Evolutionary conservation across 2,888 invertebrate species (phyloP).

Genomic region (Philereme transversata): DNA sequence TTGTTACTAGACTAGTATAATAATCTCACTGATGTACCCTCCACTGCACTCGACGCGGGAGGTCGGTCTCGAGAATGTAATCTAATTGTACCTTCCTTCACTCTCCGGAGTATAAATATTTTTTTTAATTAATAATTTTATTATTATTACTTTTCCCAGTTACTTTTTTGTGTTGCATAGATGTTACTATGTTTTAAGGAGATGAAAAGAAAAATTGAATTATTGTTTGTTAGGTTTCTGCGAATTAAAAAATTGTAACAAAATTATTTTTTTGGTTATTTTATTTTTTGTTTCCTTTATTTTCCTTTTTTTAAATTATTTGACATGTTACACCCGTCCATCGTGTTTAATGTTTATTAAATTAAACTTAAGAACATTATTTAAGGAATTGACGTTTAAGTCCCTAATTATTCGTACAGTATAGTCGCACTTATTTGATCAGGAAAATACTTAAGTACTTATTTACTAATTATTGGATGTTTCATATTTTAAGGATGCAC

Average conservation of each 20-base stretch:
- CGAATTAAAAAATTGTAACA: conserved; percentile 84
- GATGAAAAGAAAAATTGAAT: conserved; percentile 73
- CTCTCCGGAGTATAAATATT: conserved; percentile 82
- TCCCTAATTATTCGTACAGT: conserved; percentile 65
- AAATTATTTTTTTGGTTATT: conserved; percentile 75
- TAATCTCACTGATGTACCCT: conserved; percentile 82
- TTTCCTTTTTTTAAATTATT: conserved; percentile 55
- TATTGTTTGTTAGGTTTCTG: conserved; percentile 85
- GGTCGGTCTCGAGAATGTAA: conserved; percentile 71
- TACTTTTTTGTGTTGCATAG: conserved; percentile 84
- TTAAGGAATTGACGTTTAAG: conserved; percentile 78
- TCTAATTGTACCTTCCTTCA: conserved; percentile 81
- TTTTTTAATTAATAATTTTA: conserved; percentile 62
- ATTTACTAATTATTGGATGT: conserved; percentile 64
- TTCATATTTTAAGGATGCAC: conserved; percentile 75
- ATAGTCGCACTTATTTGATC: conserved; percentile 74
- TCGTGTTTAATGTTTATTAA: conserved; percentile 80
- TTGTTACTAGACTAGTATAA: conserved; percentile 77
- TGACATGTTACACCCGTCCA: conserved; percentile 83
- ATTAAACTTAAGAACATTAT: conserved; percentile 74
- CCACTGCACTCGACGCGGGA: conserved; percentile 57
- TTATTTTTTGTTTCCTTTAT: conserved; percentile 57
- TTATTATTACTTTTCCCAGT: conserved; percentile 76
- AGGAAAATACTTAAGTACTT: conserved; percentile 66
- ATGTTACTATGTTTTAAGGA: conserved; percentile 85